phyloP scores from a whole-genome alignment of 1,140 invertebrate species.

The Oedothorax gibbosus region DNA sequence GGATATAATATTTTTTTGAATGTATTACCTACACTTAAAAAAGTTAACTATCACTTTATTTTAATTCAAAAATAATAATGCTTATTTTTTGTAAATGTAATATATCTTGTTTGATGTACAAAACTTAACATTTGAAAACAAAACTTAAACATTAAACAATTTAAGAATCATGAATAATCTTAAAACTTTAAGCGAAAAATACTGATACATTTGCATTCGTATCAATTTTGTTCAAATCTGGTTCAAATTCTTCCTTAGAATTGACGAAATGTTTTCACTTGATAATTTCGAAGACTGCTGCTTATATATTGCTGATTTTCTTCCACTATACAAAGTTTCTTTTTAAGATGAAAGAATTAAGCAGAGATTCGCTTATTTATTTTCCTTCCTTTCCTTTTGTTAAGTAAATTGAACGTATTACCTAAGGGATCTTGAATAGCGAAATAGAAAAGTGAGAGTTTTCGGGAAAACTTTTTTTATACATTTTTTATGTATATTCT shows the following conservation, averaged over 20 bases:
- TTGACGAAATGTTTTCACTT: conserved; percentile 44
- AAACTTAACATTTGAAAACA: too few species aligned
- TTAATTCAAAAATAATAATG: too few species aligned
- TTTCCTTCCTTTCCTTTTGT: conserved; percentile 20
- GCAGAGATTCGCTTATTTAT: conserved; percentile 30
- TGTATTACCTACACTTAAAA: too few species aligned
- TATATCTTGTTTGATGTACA: too few species aligned
- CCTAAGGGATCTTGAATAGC: too few species aligned
- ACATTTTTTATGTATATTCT: not conserved
- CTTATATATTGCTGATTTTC: conserved; percentile 51
- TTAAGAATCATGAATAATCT: too few species aligned
- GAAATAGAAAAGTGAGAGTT: conserved; percentile 28
- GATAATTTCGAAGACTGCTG: conserved; percentile 45
- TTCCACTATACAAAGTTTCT: conserved; percentile 23
- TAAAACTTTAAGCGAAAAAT: too few species aligned
- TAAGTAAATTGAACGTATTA: conserved; percentile 11
- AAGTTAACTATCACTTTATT: too few species aligned
- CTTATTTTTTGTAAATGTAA: too few species aligned
- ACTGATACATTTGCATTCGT: conserved; percentile 23
- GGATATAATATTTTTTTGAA: too few species aligned
- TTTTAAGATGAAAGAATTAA: conserved; percentile 34
- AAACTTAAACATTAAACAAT: too few species aligned
- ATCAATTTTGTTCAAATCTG: conserved; percentile 28
- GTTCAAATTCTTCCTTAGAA: conserved; percentile 27
- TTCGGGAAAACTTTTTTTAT: not conserved